A percentile compares a stretch with the other conserved stretches of the same genome.
phyloP scores from a whole-genome alignment of 2,888 invertebrate species.

The Alsophila aescularia region DNA sequence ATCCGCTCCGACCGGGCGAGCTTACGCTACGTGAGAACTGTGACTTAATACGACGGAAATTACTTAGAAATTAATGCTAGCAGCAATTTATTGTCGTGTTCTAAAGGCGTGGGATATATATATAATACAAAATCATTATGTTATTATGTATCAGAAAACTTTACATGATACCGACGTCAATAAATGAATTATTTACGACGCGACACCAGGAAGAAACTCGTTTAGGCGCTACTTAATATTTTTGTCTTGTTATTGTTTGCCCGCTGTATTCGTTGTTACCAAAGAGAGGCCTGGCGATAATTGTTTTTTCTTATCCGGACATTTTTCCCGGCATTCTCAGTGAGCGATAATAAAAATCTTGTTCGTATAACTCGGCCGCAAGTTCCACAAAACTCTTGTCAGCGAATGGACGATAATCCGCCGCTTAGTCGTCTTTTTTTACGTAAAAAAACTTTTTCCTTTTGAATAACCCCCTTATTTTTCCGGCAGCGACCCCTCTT shows the following conservation, averaged over 20 bases:
- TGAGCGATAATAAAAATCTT: slow-evolving; percentile 68
- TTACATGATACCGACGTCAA: slow-evolving; percentile 1
- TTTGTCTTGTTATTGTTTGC: slow-evolving; percentile 38
- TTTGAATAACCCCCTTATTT: slow-evolving; percentile 77
- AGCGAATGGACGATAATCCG: slow-evolving; percentile 74
- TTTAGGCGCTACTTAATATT: slow-evolving; percentile 48
- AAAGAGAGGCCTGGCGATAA: slow-evolving; percentile 49
- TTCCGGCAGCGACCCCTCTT: slow-evolving; percentile 73
- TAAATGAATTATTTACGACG: slow-evolving; percentile 40
- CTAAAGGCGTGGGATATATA: slow-evolving; percentile 3
- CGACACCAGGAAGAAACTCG: slow-evolving; percentile 42
- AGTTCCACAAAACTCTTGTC: slow-evolving; percentile 77
- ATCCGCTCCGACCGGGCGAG: slow-evolving; percentile 53
- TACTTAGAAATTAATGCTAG: slow-evolving; percentile 38
- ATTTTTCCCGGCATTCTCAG: slow-evolving; percentile 52
- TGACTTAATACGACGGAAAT: slow-evolving; percentile 57
- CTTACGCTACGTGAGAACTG: slow-evolving; percentile 63
- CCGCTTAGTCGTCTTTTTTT: slow-evolving; percentile 73
- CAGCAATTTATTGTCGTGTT: slow-evolving; percentile 23
- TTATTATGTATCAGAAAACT: background rate
- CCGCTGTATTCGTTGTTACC: slow-evolving; percentile 36
- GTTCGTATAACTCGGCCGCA: slow-evolving; percentile 60
- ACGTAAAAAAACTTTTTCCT: slow-evolving; percentile 73
- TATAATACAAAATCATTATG: background rate
- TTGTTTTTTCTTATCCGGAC: slow-evolving; percentile 58